Base-by-base conservation (phyloP, 2,113 vertebrate species). In the Oryzias woworae region DNA sequence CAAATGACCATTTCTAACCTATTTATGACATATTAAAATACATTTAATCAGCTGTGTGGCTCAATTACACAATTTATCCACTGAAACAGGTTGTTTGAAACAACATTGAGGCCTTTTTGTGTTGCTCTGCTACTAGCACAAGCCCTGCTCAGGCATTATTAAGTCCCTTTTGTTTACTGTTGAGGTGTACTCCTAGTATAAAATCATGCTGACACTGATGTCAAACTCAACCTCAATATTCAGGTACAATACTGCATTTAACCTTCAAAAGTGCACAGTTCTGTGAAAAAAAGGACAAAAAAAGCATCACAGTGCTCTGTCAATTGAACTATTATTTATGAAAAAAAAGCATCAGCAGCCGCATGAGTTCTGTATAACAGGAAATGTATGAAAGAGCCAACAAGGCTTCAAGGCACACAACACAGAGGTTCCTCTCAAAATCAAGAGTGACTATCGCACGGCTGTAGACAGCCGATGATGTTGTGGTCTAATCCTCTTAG, bases 401-500 rank as follows among this genome's bases (percentile, higher is more conserved):
- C 70, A 65, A 58, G 65, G 68, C 53, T 57, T 61, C 43, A 16
- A 62, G 73, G 60, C 63, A 58, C 68, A 75, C 56, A 70, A 76
- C 58, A 51, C 62, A 66, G 52, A 78, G 53, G 80, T 81, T 77
- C 73, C 80, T 78, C 84, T 80, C 75, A 73, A 81, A 79, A 74
- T 71, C 55, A 55, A 71, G 75, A 81, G 73, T 51, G 68, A 75
- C 77, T 84, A 72, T 81, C 14, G 58, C 67, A 58, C 54, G 65
- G 59, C 80, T 1, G n/a, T 13, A 51, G 78, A 75, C 48, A 14
- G 53, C 65, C 57, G 71, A 62, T 73, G 72, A 82, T 71, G 70
- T 71, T 81, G 55, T 26, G 70, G 56, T 59, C 53, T 88, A 85
- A 88, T 86, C 80, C 73, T 68, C 82, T 85, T 79, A 85, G 77